Conservation (phyloP, 1,140 invertebrate species). For the Megathymus violae region DNA sequence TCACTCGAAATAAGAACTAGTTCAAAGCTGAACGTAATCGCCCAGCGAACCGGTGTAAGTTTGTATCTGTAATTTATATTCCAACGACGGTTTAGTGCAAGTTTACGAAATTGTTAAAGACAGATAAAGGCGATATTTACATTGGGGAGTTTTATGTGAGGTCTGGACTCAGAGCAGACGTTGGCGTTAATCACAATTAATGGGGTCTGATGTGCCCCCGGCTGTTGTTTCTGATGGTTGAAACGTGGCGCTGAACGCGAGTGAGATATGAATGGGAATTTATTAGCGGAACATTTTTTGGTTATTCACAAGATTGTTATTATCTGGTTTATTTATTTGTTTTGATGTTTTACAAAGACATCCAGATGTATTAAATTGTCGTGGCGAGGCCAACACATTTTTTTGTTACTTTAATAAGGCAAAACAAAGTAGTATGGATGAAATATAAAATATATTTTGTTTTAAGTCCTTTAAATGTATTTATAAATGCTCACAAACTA, state of each 20-base stretch:
- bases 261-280: conserved; percentile 15
- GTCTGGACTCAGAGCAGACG: conserved; percentile 55
- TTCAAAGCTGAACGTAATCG: conserved; percentile 27
- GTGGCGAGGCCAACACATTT: too few species aligned
- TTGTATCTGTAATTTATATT: conserved; percentile 74
- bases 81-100: conserved; percentile 73
- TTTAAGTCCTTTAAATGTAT: too few species aligned
- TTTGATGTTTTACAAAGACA: too few species aligned
- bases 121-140: conserved; percentile 79
- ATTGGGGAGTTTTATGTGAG: conserved; percentile 72
- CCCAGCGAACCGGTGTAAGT: conserved; percentile 35
- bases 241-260: conserved; percentile 20
- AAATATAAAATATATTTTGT: too few species aligned
- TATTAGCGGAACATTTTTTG: neutral
- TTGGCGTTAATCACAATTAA: conserved; percentile 66
- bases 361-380: too few species aligned
- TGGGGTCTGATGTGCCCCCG: conserved; percentile 36
- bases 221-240: conserved; percentile 24
- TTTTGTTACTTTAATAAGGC: too few species aligned
- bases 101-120: conserved; percentile 82
- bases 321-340: too few species aligned
- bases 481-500: too few species aligned
- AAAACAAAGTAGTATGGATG: too few species aligned
- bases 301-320: neutral
- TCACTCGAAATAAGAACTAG: conserved; percentile 15